A percentile compares a stretch with the other conserved stretches of the same genome.
Conservation (phyloP, 1,140 invertebrate genomes). For the Wasmannia auropunctata region DNA sequence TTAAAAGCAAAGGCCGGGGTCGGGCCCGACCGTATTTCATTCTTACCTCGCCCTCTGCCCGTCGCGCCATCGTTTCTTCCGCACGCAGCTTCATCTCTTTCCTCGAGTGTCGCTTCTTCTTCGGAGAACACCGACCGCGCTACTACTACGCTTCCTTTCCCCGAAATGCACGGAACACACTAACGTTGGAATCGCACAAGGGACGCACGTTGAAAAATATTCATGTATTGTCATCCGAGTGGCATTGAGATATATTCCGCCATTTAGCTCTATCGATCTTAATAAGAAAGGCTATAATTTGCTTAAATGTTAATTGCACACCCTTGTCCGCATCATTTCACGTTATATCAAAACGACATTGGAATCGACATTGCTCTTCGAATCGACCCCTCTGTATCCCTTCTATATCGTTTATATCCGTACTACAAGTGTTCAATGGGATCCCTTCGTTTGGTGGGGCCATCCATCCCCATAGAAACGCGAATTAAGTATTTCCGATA, state of each 20-base stretch:
- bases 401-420: conserved; percentile 44
- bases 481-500: conserved; percentile 72
- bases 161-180: neutral
- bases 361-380: neutral
- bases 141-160: neutral
- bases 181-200: neutral
- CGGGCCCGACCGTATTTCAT: conserved; percentile 69
- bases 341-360: neutral
- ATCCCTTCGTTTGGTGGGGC: conserved; percentile 36
- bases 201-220: conserved; percentile 6
- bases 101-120: conserved; percentile 45
- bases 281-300: conserved; percentile 14
- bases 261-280: neutral
- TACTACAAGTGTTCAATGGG: conserved; percentile 51
- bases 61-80: conserved; percentile 38
- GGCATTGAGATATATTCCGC: neutral
- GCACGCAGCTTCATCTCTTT: conserved; percentile 37
- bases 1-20: conserved; percentile 76
- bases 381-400: conserved; percentile 16
- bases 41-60: conserved; percentile 51
- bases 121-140: conserved; percentile 15
- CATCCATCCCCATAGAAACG: conserved; percentile 63
- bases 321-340: conserved; percentile 37
- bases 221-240: conserved; percentile 21
- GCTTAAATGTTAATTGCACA: neutral